Conservation (phyloP, 2,888 invertebrate genomes). For the Phortica okadai region DNA sequence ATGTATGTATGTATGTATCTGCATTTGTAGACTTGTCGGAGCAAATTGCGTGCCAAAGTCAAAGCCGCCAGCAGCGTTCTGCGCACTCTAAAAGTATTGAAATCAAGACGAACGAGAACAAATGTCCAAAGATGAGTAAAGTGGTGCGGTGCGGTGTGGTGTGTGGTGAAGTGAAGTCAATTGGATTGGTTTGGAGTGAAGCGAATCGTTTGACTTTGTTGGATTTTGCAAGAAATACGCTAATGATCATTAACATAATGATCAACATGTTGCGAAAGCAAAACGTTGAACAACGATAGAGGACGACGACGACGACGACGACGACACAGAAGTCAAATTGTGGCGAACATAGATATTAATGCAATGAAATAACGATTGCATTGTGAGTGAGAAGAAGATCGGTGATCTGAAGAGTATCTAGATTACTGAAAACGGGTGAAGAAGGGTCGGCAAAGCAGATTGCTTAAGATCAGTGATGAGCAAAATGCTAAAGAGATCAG, state of each 20-base stretch:
- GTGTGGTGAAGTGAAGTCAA: not conserved
- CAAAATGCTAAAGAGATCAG: too few relatives aligned
- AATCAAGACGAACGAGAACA: not conserved
- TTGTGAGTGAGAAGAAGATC: too few relatives aligned
- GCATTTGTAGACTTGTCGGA: conserved; percentile 40
- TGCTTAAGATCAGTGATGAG: too few relatives aligned
- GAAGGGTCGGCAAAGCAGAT: too few relatives aligned
- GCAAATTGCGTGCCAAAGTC: conserved; percentile 60
- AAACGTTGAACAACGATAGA: not conserved
- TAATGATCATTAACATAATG: conserved; percentile 47
- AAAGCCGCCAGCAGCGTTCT: not conserved
- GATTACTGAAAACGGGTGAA: too few relatives aligned
- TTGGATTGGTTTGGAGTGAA: conserved; percentile 11
- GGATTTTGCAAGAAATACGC: conserved; percentile 45
- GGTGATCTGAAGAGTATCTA: too few relatives aligned
- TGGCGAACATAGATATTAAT: conserved; percentile 71
- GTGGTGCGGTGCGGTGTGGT: not conserved
- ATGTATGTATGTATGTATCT: not conserved
- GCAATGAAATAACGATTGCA: conserved; percentile 42
- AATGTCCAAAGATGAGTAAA: not conserved
- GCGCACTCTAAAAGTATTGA: not conserved
- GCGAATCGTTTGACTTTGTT: not conserved
- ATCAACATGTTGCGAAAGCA: not conserved
- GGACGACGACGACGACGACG: conserved; percentile 36
- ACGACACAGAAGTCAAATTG: conserved; percentile 68